Base-by-base conservation (phyloP, 2,113 vertebrate species). In the Gila orcuttii region DNA sequence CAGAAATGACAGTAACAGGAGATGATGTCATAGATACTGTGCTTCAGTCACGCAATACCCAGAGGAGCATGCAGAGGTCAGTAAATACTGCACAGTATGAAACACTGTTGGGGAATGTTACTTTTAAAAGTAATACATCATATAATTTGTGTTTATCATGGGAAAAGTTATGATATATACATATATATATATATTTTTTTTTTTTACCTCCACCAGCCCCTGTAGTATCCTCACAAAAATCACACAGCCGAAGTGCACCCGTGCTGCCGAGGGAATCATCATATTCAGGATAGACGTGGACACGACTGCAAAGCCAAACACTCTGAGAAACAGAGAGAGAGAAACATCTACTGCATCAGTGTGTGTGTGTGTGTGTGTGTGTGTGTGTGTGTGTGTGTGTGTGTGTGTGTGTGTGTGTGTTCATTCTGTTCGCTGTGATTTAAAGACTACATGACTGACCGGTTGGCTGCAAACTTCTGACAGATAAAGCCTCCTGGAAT, bases 391-490 rank as follows among this genome's bases (percentile, higher is more conserved):
- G 36, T 39, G 75, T 31, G 50, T 9, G 39, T 42, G 39, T 42
- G 39, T 42, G 39, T 42, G 39, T 42, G 39, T 39, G 36, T 39
- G 36, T 39, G 36, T 39, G 36, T 39, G 36, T 39, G 36, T 39
- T 28, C 28, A 28, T 3, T 55, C 21, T 59, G 4, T 31, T 17
- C 23, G 7, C 5, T 25, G 21, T 39, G 15, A 3, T 19, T n/a
- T 33, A 39, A 33, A 31, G 13, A 42, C 4, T 11, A 62, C 2
- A 6, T 19, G 82, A 50, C 90, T 69, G 86, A 97, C 97, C 96
- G 96, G 94, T 98, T 98, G 83, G 97, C 97, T 66, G 97, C 96
- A 91, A 98, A 97, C 91, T 95, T 97, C 92, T 98, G 96, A 90
- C 96, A 95, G 86, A 98, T 97, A 89, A 97, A 97, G 10, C 97